Base-by-base conservation (phyloP, 2,888 invertebrate species). In the Xylophagus ater region DNA sequence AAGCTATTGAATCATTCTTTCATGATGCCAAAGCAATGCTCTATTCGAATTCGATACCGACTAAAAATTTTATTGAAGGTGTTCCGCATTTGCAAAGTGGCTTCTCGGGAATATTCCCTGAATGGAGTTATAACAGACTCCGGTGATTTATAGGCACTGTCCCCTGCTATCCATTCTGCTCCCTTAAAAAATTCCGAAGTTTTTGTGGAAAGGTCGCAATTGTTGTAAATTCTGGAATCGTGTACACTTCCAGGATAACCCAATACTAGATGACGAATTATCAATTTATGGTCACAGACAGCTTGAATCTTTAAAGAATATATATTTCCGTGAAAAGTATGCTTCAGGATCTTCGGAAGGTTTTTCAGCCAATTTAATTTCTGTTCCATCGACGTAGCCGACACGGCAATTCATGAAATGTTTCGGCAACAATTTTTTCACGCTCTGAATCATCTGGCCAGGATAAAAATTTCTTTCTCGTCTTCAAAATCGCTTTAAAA, bases 351-450 rank as follows among this genome's bases (percentile, higher is more conserved):
- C 36, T 34, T 41, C 33, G 21, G 29, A 14, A 4, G 28, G 38
- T 21, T 41, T 45, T 29, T 41, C 40, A 9, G 47, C 40, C 17
- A 47, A 34, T 25, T 47, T 41, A 2, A 47, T 45, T 41, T 45
- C 40, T 2, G 44, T 42, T 1, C 42, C 42, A 34, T 46, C 44
- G 10, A 42, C 34, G 15, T 43, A 42, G 6, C 42, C 43, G 21
- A 46, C 10, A 35, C 8, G 42, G 43, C 14, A 44, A 30, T 20
- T 42, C 41, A 25, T 37, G 19, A 10, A 31, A 28, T 4, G 38
- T 40, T 25, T 42, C 25, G n/a, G n/a, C n/a, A n/a, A n/a, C n/a
- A n/a, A n/a, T n/a, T n/a, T n/a, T n/a, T n/a, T n/a, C n/a, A n/a
- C n/a, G n/a, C n/a, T n/a, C n/a, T n/a, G n/a, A n/a, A n/a, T n/a